Conservation (phyloP, 1,140 invertebrate species). For the Solen grandis region DNA sequence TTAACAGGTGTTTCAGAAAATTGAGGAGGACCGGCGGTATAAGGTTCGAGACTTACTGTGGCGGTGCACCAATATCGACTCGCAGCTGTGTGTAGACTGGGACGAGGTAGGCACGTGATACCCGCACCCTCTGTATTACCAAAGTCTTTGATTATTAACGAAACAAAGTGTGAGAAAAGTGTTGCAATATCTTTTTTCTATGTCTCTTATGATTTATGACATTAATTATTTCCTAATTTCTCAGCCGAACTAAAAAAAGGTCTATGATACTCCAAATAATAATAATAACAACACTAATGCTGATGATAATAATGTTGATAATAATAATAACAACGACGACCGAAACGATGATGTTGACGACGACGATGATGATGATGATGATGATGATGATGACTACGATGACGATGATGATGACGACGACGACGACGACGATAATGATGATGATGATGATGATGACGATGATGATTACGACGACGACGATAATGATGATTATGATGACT, state of each 20-base stretch:
- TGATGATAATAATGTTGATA: not conserved
- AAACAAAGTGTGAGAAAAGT: not conserved
- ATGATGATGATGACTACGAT: not conserved
- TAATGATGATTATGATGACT: not conserved
- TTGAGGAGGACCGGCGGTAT: constrained; percentile 17
- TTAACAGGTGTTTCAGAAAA: constrained; percentile 7
- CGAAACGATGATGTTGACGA: not conserved
- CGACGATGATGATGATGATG: not conserved
- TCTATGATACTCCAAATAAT: not conserved
- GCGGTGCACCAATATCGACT: constrained; percentile 34
- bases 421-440: no score
- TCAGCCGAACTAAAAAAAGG: not conserved
- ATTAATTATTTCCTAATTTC: not conserved
- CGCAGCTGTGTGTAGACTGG: constrained; percentile 18
- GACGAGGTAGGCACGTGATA: constrained; percentile 30
- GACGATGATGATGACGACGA: no score
- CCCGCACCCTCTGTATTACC: no score
- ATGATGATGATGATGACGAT: no score
- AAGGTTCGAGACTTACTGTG: constrained; percentile 22
- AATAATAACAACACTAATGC: not conserved
- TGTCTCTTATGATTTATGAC: not conserved
- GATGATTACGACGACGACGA: not conserved
- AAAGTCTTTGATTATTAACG: not conserved
- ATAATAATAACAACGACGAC: not conserved
- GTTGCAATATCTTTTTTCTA: not conserved